A percentile compares a stretch with the other conserved stretches of the same genome.
phyloP scores from a whole-genome alignment of 2,888 invertebrate species.

The Salpingus planirostris region DNA sequence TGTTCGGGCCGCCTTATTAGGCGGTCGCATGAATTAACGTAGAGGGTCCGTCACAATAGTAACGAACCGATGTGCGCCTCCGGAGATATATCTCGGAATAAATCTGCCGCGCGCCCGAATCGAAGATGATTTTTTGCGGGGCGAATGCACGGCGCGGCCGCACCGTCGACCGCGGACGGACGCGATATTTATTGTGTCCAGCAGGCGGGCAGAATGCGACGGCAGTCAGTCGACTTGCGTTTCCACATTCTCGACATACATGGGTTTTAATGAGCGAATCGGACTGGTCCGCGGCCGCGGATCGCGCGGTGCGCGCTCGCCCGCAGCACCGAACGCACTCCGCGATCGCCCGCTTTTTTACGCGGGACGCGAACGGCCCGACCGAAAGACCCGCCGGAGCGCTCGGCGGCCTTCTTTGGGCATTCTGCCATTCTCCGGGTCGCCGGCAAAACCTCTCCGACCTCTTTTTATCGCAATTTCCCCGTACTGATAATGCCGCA shows the following conservation, averaged over 20 bases:
- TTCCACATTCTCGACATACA: slow-evolving; percentile 43
- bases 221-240: slow-evolving; percentile 37
- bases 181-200: slow-evolving; percentile 41
- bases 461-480: too few relatives aligned
- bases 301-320: too few relatives aligned
- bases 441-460: neutral
- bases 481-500: too few relatives aligned
- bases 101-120: slow-evolving; percentile 35
- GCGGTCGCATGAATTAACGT: slow-evolving; percentile 37
- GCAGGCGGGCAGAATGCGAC: slow-evolving; percentile 40
- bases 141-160: slow-evolving; percentile 36
- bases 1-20: slow-evolving; percentile 35
- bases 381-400: slow-evolving; percentile 20
- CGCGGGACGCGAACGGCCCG: slow-evolving; percentile 29
- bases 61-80: slow-evolving; percentile 34
- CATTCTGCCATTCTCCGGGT: slow-evolving; percentile 18
- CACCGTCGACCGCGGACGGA: slow-evolving; percentile 39
- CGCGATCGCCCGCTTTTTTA: slow-evolving; percentile 35
- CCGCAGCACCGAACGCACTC: slow-evolving; percentile 24
- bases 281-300: slow-evolving; percentile 23
- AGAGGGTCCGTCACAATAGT: slow-evolving; percentile 31
- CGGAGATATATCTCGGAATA: slow-evolving; percentile 34
- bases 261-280: slow-evolving; percentile 42
- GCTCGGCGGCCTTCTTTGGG: slow-evolving; percentile 27
- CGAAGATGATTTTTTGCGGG: slow-evolving; percentile 38